Percentiles rank a stretch among this genome's conserved stretches.
phyloP scores from a whole-genome alignment of 2,797 vertebrate species.

The Sciurus carolinensis region DNA sequence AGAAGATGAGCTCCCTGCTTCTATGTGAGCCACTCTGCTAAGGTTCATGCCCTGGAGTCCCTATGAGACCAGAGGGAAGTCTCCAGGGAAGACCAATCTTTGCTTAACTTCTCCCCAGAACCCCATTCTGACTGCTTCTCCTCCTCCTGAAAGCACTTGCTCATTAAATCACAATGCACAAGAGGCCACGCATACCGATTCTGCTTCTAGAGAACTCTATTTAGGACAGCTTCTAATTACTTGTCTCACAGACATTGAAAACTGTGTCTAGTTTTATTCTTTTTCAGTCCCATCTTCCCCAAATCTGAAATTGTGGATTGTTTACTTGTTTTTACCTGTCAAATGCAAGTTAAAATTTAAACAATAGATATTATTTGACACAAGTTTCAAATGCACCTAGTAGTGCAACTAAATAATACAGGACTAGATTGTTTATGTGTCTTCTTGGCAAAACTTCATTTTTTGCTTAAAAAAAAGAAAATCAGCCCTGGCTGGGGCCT shows the following conservation, averaged over 20 bases:
- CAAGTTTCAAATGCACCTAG: not conserved
- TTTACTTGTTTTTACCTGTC: not conserved
- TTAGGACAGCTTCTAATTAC: not conserved
- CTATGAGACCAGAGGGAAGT: rapidly evolving
- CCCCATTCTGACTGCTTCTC: not conserved
- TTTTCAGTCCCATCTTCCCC: not conserved
- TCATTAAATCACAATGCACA: not conserved
- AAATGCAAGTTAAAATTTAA: constrained; percentile 21
- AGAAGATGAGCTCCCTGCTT: not conserved
- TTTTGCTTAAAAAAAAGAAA: constrained; percentile 52
- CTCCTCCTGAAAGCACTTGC: not conserved
- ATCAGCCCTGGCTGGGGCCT: not conserved
- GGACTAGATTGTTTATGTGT: not conserved
- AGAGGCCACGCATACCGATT: not conserved
- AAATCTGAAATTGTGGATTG: not conserved
- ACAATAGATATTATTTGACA: not conserved
- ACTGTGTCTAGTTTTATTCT: not conserved
- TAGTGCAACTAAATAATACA: not conserved
- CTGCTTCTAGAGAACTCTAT: not conserved
- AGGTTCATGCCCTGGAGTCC: not conserved
- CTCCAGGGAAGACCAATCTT: not conserved
- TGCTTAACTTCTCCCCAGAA: not conserved
- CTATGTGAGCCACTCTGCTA: too few relatives aligned
- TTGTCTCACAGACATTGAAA: not conserved
- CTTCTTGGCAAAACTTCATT: constrained; percentile 37